Percentiles rank a stretch among this genome's conserved stretches.
Evolutionary conservation across 2,113 vertebrate genomes (phyloP).

Genomic region (Gasterosteus aculeatus): DNA sequence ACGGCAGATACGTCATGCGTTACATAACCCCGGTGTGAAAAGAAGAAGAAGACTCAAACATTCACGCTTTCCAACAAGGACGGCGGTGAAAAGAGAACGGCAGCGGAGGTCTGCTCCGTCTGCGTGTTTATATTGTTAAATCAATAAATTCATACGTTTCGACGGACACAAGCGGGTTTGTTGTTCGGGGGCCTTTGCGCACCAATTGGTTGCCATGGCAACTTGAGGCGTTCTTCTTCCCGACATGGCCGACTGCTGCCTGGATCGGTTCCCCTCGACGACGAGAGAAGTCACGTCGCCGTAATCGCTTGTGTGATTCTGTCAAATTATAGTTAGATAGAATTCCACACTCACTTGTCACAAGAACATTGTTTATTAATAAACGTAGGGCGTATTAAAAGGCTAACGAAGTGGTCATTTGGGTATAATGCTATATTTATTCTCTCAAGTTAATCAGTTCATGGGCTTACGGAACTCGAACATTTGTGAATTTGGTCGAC

Average conservation of each 20-base stretch:
- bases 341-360: neutral
- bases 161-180: conserved; percentile 45
- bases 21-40: conserved; percentile 25
- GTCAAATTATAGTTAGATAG: neutral
- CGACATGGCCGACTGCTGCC: conserved; percentile 57
- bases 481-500: neutral
- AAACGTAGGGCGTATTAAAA: neutral
- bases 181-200: conserved; percentile 57
- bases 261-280: conserved; percentile 36
- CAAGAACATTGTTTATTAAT: neutral
- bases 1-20: conserved; percentile 26
- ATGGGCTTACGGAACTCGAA: neutral
- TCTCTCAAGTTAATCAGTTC: neutral
- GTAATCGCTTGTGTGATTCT: neutral
- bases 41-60: conserved; percentile 1
- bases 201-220: conserved; percentile 67
- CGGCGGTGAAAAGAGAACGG: neutral
- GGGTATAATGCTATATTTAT: neutral
- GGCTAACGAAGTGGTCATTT: neutral
- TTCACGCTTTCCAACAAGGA: neutral
- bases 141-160: conserved; percentile 45
- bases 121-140: conserved; percentile 19
- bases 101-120: neutral
- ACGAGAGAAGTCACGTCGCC: neutral
- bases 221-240: conserved; percentile 53